Base-by-base conservation (phyloP, 2,888 invertebrate genomes). In the Drosophila paranaensis region DNA sequence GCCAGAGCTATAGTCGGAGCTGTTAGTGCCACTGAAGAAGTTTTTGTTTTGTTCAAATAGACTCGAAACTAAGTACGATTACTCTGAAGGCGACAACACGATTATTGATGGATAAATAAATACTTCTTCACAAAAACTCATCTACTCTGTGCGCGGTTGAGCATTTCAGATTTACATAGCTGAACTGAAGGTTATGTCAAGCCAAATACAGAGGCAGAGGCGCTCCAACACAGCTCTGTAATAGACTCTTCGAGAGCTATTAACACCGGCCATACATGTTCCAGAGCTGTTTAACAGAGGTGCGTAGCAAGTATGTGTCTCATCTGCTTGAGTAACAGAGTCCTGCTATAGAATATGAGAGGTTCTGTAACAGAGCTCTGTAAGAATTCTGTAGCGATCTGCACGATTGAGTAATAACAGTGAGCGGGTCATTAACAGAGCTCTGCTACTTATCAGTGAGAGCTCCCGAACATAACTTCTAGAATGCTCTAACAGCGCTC, bases 11-110 rank as follows among this genome's bases (percentile, higher is more conserved):
- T 30, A 62, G 57, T 30, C 35, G 25, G 54, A n/a, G 37, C 30
- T 13, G 50, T 50, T 45, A 60, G 48, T 69, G 82, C 88, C 71
- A 79, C 85, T 82, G 82, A 74, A 88, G 74, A 77, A 72, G 77
- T 40, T 30, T 58, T 58, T 60, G 35, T 60, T 40, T 42, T 84
- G 56, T 51, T 53, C 79, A 79, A 84, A 84, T 58, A 67, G 43
- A 51, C 55, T 56, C 51, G 37, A 55, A 27, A 62, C 67, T 43
- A 37, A 56, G 50, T 14, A 6, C 35, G 51, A 51, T 20, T 37
- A 16, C 33, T 50, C 11, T 50, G 50, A 50, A 50, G 50, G 50
- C 35, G 35, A 50, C 50, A 35, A 13, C 35, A 35, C 13, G 50
- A 50, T 50, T 16, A 50, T 50, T 50, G 50, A 50, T 35, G 50